phyloP scores from a whole-genome alignment of 2,888 invertebrate species.

The Drosophila dives region DNA sequence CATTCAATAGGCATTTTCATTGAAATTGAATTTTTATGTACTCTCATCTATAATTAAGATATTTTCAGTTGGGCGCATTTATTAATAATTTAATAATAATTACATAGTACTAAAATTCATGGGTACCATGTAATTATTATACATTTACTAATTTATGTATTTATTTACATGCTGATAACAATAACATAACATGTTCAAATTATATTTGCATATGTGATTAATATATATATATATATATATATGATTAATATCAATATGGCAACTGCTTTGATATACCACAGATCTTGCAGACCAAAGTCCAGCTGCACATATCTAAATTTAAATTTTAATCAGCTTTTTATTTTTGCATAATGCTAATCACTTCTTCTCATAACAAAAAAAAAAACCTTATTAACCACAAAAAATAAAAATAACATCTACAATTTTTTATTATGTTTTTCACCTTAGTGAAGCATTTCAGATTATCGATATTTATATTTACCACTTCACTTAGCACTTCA shows the following conservation, averaged over 20 bases:
- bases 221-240: no score
- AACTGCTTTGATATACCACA: background rate
- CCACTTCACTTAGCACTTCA: background rate
- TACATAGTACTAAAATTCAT: conserved; percentile 12
- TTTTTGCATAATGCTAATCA: background rate
- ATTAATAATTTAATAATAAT: conserved; percentile 43
- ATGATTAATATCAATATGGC: background rate
- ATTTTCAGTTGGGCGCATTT: conserved; percentile 50
- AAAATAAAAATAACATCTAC: background rate
- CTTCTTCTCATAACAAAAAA: background rate
- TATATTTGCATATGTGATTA: background rate
- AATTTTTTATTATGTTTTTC: no score
- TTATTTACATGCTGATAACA: background rate
- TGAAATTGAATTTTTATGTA: conserved; percentile 21
- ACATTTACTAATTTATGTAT: background rate
- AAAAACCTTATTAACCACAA: background rate
- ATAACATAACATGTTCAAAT: background rate
- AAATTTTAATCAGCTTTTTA: background rate
- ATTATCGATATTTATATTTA: background rate
- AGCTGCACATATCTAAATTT: background rate
- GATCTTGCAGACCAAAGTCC: background rate
- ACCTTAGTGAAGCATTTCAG: no score
- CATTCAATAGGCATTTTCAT: conserved; percentile 40
- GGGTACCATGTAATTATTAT: background rate
- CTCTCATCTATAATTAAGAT: conserved; percentile 51